phyloP scores from a whole-genome alignment of 2,888 invertebrate genomes.

The Polydrusus cervinus region DNA sequence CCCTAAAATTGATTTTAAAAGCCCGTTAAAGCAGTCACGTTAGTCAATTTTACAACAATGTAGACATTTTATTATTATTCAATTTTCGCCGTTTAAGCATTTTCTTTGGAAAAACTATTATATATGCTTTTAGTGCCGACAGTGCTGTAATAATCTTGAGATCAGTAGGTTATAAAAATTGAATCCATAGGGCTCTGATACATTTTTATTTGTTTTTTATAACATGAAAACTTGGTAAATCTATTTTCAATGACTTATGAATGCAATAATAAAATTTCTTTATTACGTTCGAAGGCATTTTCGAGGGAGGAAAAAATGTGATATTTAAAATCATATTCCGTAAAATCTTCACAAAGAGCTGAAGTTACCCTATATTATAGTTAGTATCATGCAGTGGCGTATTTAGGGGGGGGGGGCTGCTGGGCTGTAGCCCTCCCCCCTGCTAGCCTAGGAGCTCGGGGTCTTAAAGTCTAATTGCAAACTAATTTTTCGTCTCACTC shows the following conservation, averaged over 20 bases:
- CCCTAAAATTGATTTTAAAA: too few species aligned
- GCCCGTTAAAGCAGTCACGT: not conserved
- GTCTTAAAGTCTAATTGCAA: too few species aligned
- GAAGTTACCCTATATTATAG: too few species aligned
- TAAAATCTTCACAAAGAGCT: too few species aligned
- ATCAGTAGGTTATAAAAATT: slow-evolving; percentile 21
- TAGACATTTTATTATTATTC: slow-evolving; percentile 13
- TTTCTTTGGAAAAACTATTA: slow-evolving; percentile 8
- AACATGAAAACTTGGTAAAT: slow-evolving; percentile 16
- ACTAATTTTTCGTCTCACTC: too few species aligned
- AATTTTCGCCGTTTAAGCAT: slow-evolving; percentile 12
- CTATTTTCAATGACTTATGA: not conserved
- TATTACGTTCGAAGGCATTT: not conserved
- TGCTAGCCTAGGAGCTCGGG: too few species aligned
- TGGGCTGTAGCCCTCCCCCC: too few species aligned
- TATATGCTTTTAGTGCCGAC: slow-evolving; percentile 16
- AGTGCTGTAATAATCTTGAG: slow-evolving; percentile 14
- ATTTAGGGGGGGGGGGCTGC: too few species aligned
- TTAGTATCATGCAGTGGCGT: too few species aligned
- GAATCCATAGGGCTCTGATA: slow-evolving; percentile 9
- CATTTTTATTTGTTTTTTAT: slow-evolving; percentile 22
- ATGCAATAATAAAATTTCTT: slow-evolving; percentile 5
- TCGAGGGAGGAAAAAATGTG: not conserved
- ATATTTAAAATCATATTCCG: not conserved
- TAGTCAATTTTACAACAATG: not conserved